phyloP scores from a whole-genome alignment of 2,888 invertebrate species.

The Thalpophila matura region DNA sequence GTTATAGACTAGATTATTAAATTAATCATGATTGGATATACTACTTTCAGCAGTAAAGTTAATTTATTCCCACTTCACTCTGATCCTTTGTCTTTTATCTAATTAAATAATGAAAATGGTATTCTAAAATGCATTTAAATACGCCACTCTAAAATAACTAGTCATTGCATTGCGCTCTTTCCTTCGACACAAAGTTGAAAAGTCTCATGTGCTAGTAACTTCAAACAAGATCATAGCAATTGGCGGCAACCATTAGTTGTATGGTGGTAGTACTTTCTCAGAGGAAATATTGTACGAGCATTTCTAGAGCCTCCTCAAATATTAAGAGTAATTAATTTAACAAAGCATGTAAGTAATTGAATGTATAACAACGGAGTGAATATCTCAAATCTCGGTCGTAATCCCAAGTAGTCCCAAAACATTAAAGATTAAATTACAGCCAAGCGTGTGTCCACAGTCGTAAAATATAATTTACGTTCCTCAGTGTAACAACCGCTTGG shows the following conservation, averaged over 20 bases:
- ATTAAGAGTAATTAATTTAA: conserved; percentile 7
- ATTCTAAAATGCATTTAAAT: neutral
- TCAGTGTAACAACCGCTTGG: conserved; percentile 26
- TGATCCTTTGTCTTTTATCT: neutral
- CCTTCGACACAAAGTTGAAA: neutral
- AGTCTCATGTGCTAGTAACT: neutral
- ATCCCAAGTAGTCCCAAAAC: conserved; percentile 46
- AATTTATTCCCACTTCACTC: neutral
- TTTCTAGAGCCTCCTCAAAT: neutral
- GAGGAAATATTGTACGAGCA: neutral
- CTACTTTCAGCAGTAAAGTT: neutral
- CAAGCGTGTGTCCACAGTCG: conserved; percentile 46
- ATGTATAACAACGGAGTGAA: conserved; percentile 30
- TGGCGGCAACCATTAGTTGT: neutral
- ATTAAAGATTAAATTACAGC: conserved; percentile 61
- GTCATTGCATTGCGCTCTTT: too few species aligned
- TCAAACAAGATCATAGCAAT: neutral
- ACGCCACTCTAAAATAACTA: too few species aligned
- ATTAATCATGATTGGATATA: conserved; percentile 1
- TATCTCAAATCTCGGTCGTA: conserved; percentile 34
- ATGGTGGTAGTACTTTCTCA: neutral
- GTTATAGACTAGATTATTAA: too few species aligned
- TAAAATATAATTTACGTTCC: conserved; percentile 60
- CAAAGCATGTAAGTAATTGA: conserved; percentile 34
- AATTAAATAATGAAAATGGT: neutral